Percentiles rank a stretch among this genome's conserved stretches.
phyloP scores from a whole-genome alignment of 2,113 vertebrate species.

The Pedetes capensis region DNA sequence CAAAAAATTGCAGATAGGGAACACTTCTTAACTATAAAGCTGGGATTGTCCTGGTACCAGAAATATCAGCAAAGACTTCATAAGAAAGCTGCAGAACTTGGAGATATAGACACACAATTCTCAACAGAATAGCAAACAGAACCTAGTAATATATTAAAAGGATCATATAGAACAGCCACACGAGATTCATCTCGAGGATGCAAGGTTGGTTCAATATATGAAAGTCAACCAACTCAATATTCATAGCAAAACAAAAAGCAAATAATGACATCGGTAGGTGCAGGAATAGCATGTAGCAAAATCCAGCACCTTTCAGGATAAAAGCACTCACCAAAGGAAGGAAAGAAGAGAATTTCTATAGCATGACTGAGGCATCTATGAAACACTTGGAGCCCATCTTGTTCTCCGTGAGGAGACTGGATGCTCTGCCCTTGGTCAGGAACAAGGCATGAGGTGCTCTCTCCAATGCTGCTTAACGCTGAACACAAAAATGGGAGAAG shows the following conservation, averaged over 20 bases:
- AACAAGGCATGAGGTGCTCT: fast-evolving
- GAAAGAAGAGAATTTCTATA: fast-evolving
- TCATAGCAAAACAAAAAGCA: no score
- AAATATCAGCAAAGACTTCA: fast-evolving
- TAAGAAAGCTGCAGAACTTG: fast-evolving
- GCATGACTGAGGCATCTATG: fast-evolving
- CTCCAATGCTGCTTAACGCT: fast-evolving
- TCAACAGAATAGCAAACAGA: fast-evolving
- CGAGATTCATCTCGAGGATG: fast-evolving
- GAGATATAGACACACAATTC: fast-evolving
- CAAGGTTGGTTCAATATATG: fast-evolving
- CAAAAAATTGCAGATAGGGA: fast-evolving
- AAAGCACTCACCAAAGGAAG: fast-evolving
- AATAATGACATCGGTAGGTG: fast-evolving
- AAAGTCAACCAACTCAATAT: fast-evolving
- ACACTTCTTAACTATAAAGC: fast-evolving
- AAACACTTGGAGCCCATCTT: no score
- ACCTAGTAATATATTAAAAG: fast-evolving
- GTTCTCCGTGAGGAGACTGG: neutral
- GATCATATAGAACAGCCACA: fast-evolving
- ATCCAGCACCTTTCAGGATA: fast-evolving
- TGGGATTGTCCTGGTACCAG: fast-evolving
- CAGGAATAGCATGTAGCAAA: fast-evolving
- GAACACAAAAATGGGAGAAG: no score
- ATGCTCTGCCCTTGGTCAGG: fast-evolving